phyloP scores from a whole-genome alignment of 2,797 vertebrate species.

The Eutrigla gurnardus region DNA sequence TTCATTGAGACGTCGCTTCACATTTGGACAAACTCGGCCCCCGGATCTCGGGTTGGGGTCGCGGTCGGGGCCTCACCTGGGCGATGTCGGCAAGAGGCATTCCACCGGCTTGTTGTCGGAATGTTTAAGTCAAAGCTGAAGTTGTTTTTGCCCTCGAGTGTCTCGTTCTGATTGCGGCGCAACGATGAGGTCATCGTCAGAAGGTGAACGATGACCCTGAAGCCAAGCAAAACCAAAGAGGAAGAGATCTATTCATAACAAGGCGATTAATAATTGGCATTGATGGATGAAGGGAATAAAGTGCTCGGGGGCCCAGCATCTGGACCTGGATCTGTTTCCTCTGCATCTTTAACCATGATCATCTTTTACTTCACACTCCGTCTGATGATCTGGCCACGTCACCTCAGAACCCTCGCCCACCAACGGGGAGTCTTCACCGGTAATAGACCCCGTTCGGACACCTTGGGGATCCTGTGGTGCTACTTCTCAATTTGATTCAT shows the following conservation, averaged over 20 bases:
- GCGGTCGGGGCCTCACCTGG: neutral
- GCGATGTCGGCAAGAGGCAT: constrained; percentile 27
- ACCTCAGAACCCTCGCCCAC: constrained; percentile 43
- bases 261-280: constrained; percentile 71
- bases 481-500: constrained; percentile 85
- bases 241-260: constrained; percentile 73
- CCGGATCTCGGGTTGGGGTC: constrained; percentile 46
- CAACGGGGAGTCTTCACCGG: constrained; percentile 70
- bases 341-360: constrained; percentile 20
- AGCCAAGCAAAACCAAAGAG: constrained; percentile 63
- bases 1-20: constrained; percentile 25
- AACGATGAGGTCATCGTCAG: constrained; percentile 64
- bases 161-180: constrained; percentile 65
- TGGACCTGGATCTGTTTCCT: constrained; percentile 34
- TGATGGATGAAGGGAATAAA: constrained; percentile 76
- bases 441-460: constrained; percentile 80
- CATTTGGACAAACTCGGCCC: constrained; percentile 37
- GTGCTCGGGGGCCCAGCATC: constrained; percentile 45
- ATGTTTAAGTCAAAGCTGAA: constrained; percentile 62
- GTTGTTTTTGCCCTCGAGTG: constrained; percentile 67
- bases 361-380: constrained; percentile 44
- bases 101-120: constrained; percentile 26
- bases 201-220: constrained; percentile 59
- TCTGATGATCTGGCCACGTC: constrained; percentile 40
- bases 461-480: constrained; percentile 80